Evolutionary conservation across 2,888 invertebrate genomes (phyloP).

Genomic region (Caenorhabditis becei): DNA sequence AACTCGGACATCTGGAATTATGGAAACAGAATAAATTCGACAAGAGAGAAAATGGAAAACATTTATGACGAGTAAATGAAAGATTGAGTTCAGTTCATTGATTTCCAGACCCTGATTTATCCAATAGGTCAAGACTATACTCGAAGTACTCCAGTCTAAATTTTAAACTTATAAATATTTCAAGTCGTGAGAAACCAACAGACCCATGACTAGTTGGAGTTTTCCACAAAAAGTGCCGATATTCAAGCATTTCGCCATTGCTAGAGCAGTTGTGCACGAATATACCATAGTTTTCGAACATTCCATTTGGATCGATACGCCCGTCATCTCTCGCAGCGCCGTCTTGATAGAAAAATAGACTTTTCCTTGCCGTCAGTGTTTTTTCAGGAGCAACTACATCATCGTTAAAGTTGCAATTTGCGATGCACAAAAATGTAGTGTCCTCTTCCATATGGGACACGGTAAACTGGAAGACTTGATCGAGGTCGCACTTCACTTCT

Average conservation of each 20-base stretch:
- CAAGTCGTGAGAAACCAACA: background rate
- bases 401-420: background rate
- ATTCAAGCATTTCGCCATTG: background rate
- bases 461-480: conserved; percentile 6
- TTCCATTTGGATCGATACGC: background rate
- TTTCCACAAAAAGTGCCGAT: background rate
- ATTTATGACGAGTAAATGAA: conserved; percentile 1
- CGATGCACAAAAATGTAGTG: background rate
- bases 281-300: conserved; percentile 12
- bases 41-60: background rate
- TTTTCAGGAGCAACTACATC: background rate
- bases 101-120: background rate
- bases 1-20: conserved; percentile 30
- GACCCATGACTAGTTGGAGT: conserved; percentile 1
- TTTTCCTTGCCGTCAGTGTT: conserved; percentile 1
- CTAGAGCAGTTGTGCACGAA: conserved; percentile 30
- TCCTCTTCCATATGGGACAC: conserved; percentile 24
- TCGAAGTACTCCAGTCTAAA: conserved; percentile 23
- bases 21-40: background rate
- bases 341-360: conserved; percentile 24
- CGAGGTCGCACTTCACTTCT: conserved; percentile 23
- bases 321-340: background rate
- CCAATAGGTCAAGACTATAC: conserved; percentile 16
- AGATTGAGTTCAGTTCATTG: background rate
- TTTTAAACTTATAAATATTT: background rate